phyloP scores from a whole-genome alignment of 2,113 vertebrate species.

The Lepus europaeus region DNA sequence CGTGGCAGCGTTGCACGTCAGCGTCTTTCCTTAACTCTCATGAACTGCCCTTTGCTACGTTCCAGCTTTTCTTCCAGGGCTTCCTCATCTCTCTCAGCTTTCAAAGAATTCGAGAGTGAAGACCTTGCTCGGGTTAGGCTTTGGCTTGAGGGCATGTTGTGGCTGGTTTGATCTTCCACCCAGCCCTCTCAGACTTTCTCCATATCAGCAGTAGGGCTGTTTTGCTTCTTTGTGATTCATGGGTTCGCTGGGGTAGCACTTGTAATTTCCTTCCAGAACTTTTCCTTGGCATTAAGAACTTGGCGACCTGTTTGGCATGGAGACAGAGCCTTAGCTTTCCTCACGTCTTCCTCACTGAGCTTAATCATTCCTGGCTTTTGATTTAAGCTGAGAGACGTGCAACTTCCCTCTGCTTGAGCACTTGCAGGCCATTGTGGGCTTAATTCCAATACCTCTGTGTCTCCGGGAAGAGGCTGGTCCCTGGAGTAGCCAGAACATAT shows the following conservation, averaged over 20 bases:
- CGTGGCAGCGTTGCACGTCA: not conserved
- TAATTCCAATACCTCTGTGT: not conserved
- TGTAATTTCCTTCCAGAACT: not conserved
- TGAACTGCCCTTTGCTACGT: not conserved
- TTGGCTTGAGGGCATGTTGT: not conserved
- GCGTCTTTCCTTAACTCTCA: not conserved
- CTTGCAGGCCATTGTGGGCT: not conserved
- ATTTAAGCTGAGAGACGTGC: not conserved
- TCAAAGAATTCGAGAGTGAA: not conserved
- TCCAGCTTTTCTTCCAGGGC: not conserved
- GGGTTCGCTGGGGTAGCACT: not conserved
- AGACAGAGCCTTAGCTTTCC: not conserved
- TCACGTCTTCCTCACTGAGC: not conserved
- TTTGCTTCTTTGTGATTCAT: not conserved
- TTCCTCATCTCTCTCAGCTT: not conserved
- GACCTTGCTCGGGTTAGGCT: not conserved
- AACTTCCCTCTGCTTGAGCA: not conserved
- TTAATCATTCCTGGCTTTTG: not conserved
- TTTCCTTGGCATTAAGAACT: not conserved
- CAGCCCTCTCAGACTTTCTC: not conserved
- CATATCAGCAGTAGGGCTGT: not conserved
- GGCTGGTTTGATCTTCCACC: not conserved
- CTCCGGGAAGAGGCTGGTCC: not conserved
- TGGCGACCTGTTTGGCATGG: not conserved
- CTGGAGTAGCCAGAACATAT: not conserved